Base-by-base conservation (phyloP, 2,113 vertebrate genomes). In the Tichodroma muraria region DNA sequence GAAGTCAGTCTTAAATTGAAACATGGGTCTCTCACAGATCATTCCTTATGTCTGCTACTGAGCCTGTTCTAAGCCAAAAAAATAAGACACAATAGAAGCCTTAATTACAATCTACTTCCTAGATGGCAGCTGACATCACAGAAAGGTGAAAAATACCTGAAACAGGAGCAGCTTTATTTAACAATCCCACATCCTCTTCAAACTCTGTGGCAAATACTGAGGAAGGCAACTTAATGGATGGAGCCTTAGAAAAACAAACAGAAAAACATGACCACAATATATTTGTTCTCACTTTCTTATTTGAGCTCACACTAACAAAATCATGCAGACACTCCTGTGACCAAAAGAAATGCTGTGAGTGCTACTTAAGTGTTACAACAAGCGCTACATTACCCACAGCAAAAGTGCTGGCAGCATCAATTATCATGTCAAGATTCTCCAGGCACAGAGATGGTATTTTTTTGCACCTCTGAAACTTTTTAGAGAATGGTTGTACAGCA, bases 131-230 rank as follows among this genome's bases (percentile, higher is more conserved):
- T 70, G 24, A 50, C 2, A 1, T 31, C 35, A 81, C 15, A 73
- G 60, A 68, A 79, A 89, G 2, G 5, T 31, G 35, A 21, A 69
- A 56, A 35, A 94, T 96, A 99, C 99, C 99, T 98, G 98, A 98
- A 96, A 99, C 89, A 6, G 99, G 99, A 93, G 99, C 99, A 33
- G 99, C 99, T 98, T 99, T 99, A 97, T 99, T 99, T 96, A 99
- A 98, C 35, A 99, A 97, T 73, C 99, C 99, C 33, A 99, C 98
- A 73, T 99, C 98, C 94, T 99, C 99, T 94, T 99, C 99, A 97
- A 99, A 99, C 91, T 99, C 99, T 6, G 99, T 99, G 47, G 99
- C 99, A 89, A 99, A 99, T 70, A 99, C 99, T 0, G 99, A 99
- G 4, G 99, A 99, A 23, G 99, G 99, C 88, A 99, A 97, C 13